Evolutionary conservation across 2,113 vertebrate genomes (phyloP), one percentile per base, ranked within the genome.

Genomic region (Hystrix brachyura): DNA sequence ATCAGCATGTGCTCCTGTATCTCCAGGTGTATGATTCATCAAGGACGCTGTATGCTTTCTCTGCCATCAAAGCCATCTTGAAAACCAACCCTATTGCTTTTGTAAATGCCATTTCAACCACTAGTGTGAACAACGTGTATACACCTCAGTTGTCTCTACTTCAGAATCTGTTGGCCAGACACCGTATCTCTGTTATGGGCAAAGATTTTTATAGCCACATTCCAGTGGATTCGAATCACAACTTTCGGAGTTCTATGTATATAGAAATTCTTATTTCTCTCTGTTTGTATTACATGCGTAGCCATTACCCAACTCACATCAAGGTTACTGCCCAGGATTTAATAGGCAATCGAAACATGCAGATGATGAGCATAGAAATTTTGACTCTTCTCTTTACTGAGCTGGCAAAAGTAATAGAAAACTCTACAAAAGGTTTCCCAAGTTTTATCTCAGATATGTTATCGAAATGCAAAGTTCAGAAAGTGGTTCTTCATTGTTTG

Each of bases 141-240:
- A 99, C 99, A 11, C 99, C 99, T 12, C 99, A 99, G 98, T 98
- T 99, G 29, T 99, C 99, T 0, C 97, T 99, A 93, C 99, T 99
- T 88, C 99, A 99, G 96, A 99, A 99, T 97, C 99, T 99, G 38
- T 97, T 99, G 11, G 99, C 99, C 72, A 99, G 99, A 76, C 99
- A 99, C 97, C 99, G 99, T n/a, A 99, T 99, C 94, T 99, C 99
- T 14, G 99, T 99, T 76, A 99, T 99, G 99, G 99, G 99, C 95
- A 99, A 99, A 98, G 99, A 99, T 98, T 99, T 99, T 97, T 99
- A 99, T 91, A 99, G 99, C 97, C 99, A 99, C 91, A 99, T 99
- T 95, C 99, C 99, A 12, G 98, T 99, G 86, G 99, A 99, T 98
- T 99, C 99, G 0, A 99, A 99, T 69, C 99, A 99, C 96, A 99